Evolutionary conservation across 1,140 invertebrate species (phyloP).

Genomic region (Sitodiplosis mosellana): DNA sequence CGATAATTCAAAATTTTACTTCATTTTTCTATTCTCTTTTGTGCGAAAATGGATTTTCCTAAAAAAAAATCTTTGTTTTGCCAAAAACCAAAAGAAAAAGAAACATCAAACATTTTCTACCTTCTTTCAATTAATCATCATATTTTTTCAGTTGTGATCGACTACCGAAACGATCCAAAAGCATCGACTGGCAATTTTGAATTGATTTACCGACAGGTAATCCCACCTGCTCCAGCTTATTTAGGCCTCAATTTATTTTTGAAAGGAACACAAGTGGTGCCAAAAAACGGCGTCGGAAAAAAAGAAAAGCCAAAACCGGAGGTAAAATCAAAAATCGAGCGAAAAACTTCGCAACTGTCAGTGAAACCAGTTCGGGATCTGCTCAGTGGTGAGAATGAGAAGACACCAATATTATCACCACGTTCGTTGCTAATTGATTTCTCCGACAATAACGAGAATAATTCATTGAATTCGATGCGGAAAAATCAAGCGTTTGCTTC

Average conservation of each 20-base stretch:
- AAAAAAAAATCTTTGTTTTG: slow-evolving; percentile 5
- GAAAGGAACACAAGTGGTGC: slow-evolving; percentile 18
- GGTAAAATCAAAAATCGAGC: not conserved
- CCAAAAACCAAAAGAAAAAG: too few species aligned
- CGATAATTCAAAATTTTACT: too few species aligned
- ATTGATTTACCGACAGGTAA: slow-evolving; percentile 52
- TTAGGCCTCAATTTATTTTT: slow-evolving; percentile 35
- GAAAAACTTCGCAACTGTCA: not conserved
- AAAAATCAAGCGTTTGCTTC: not conserved
- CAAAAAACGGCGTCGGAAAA: not conserved
- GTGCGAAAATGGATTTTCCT: not conserved
- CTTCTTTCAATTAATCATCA: too few species aligned
- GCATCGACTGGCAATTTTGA: slow-evolving; percentile 77
- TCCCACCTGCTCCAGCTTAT: slow-evolving; percentile 64
- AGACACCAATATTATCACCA: not conserved
- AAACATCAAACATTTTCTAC: too few species aligned
- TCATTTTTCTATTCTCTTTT: slow-evolving; percentile 1
- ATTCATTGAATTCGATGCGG: not conserved
- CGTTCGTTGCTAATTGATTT: not conserved
- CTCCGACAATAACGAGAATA: not conserved
- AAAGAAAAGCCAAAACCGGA: not conserved
- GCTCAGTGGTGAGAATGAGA: not conserved
- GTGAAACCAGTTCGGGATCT: not conserved
- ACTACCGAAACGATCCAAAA: slow-evolving; percentile 52
- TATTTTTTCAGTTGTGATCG: slow-evolving; percentile 60